Conservation (phyloP, 2,797 vertebrate species). For the Anabas testudineus region DNA sequence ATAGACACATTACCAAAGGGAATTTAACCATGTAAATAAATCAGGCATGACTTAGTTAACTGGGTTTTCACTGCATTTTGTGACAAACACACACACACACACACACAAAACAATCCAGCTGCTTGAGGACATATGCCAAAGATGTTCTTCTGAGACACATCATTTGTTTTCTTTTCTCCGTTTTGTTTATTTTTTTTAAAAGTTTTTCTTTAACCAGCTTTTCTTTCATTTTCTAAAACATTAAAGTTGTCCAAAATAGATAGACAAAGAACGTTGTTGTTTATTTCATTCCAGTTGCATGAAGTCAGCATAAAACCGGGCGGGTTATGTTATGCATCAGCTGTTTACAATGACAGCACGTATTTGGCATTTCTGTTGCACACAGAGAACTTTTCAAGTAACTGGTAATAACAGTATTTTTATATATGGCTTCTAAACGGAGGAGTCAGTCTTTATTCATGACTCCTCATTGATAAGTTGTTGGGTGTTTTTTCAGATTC, state of each 20-base stretch:
- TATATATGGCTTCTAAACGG: too few species aligned
- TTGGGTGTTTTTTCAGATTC: constrained; percentile 32
- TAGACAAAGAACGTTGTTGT: background rate
- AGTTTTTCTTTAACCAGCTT: too few species aligned
- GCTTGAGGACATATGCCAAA: background rate
- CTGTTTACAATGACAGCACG: background rate
- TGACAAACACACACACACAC: too few species aligned
- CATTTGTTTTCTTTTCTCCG: background rate
- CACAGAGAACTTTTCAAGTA: too few species aligned
- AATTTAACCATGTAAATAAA: constrained; percentile 33
- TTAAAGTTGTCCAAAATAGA: too few species aligned
- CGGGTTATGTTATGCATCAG: background rate
- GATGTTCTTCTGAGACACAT: background rate
- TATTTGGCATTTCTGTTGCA: background rate
- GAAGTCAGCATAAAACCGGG: background rate
- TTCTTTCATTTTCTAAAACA: too few species aligned
- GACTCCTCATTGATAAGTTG: constrained; percentile 5
- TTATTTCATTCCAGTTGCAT: background rate
- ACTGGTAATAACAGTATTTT: constrained; percentile 12
- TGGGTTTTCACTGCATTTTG: constrained; percentile 11
- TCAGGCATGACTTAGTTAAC: constrained; percentile 7
- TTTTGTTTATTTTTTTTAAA: background rate
- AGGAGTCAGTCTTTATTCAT: too few species aligned
- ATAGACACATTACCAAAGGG: constrained; percentile 19
- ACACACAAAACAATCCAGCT: background rate